These are phyloP conservation scores for Blastomussa wellsi DNA, from an alignment of 92 coral and sea anemone species.

Conservation along the genomic window DNA sequence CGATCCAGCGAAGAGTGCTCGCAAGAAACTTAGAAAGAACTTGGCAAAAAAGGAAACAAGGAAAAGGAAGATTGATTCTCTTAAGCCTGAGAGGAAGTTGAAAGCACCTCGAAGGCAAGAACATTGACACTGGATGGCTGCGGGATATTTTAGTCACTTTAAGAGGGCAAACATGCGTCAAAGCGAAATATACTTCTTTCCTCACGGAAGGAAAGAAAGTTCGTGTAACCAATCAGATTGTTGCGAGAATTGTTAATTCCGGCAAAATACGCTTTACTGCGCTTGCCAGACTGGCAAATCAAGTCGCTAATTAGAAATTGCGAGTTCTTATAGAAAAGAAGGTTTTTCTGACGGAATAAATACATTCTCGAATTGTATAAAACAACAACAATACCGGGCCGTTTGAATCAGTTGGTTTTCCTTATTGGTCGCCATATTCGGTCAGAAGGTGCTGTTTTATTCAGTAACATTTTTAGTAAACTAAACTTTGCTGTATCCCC, in stretches of 20 bases:
- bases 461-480: background rate
- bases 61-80: conserved; percentile 81
- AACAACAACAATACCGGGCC: background rate
- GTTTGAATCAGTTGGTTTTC: background rate
- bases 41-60: conserved; percentile 80
- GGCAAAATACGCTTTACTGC: too few species aligned
- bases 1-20: conserved; percentile 78
- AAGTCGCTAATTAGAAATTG: background rate
- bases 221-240: background rate
- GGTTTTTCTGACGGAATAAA: background rate
- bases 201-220: background rate
- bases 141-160: background rate
- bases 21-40: conserved; percentile 86
- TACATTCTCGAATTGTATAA: background rate
- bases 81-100: conserved; percentile 75
- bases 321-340: background rate
- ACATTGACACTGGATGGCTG: background rate
- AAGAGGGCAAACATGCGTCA: background rate
- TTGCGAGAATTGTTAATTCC: background rate
- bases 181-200: background rate
- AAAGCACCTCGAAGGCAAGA: conserved; percentile 67
- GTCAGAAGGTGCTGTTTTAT: background rate
- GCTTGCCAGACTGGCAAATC: background rate
- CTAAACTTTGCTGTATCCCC: background rate
- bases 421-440: background rate